Evolutionary conservation across 2,797 vertebrate genomes (phyloP).

Genomic region (Myotis planiceps): DNA sequence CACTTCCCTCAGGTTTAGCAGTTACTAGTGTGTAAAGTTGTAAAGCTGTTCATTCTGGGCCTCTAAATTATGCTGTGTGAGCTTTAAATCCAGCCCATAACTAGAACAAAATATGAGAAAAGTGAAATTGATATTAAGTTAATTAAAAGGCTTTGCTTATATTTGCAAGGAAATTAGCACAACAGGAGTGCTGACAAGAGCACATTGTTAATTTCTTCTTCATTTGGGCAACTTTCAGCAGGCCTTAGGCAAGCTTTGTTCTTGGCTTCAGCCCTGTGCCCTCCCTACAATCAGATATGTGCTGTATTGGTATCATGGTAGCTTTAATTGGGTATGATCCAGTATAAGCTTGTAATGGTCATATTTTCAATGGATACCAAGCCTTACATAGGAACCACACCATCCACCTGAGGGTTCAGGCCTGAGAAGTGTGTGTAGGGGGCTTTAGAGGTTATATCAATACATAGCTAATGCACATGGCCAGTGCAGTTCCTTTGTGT

Average conservation of each 20-base stretch:
- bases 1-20: background rate
- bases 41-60: conserved; percentile 57
- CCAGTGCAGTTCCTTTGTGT: background rate
- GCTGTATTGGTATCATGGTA: background rate
- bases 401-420: background rate
- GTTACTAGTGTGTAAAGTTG: conserved; percentile 38
- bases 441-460: background rate
- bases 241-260: background rate
- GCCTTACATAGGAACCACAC: background rate
- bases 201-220: conserved; percentile 36
- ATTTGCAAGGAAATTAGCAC: conserved; percentile 71
- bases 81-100: conserved; percentile 69
- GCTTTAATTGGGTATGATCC: background rate
- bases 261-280: background rate
- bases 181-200: conserved; percentile 56
- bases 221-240: background rate
- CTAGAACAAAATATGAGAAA: conserved; percentile 74
- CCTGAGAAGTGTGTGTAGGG: background rate
- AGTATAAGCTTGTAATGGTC: background rate
- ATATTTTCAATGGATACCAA: background rate
- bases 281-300: background rate
- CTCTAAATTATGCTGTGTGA: conserved; percentile 69
- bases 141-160: conserved; percentile 79
- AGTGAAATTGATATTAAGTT: conserved; percentile 78
- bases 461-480: accelerated